Evolutionary conservation across 2,888 invertebrate genomes (phyloP), one percentile per base, ranked within the genome.

Genomic region (Agonopterix arenella): DNA sequence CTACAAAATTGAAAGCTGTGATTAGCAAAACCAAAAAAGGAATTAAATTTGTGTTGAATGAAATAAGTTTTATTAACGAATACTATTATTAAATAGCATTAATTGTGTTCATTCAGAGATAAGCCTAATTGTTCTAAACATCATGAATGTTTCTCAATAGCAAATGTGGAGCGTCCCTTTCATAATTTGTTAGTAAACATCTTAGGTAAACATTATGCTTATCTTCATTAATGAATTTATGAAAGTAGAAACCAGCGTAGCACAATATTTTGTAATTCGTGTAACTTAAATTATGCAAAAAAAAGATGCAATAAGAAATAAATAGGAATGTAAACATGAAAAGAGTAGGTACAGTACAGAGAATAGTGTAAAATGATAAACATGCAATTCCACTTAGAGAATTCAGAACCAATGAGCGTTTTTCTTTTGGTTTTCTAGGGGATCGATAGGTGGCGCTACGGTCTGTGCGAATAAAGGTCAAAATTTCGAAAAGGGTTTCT

Each of bases 171-270:
- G 59, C 61, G 55, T 60, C 60, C 69, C 65, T 72, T 69, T 70
- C 66, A 70, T 69, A 28, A 59, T 62, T 53, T 67, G 59, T 64
- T 66, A 62, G 60, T 64, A 64, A 68, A n/a, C n/a, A n/a, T n/a
- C n/a, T n/a, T n/a, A n/a, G n/a, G n/a, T n/a, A n/a, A n/a, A 69
- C 62, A 60, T 64, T 58, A 62, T 60, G 62, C 62, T 64, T 64
- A 65, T 70, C 63, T 64, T 61, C 60, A 60, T 62, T 57, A 58
- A 56, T 56, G 55, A 59, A 61, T 59, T 55, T 52, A 57, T 61
- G 64, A 68, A 64, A 62, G 60, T 62, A 59, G 53, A 60, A 43
- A 60, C 47, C 55, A 54, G 58, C 56, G 56, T 53, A 54, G 52
- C 58, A 52, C 47, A 53, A 55, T 53, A 54, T 59, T 60, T 54